Percentiles rank a stretch among this genome's conserved stretches.
Conservation (phyloP, 2,888 invertebrate species). For the Rotaria sp. region DNA sequence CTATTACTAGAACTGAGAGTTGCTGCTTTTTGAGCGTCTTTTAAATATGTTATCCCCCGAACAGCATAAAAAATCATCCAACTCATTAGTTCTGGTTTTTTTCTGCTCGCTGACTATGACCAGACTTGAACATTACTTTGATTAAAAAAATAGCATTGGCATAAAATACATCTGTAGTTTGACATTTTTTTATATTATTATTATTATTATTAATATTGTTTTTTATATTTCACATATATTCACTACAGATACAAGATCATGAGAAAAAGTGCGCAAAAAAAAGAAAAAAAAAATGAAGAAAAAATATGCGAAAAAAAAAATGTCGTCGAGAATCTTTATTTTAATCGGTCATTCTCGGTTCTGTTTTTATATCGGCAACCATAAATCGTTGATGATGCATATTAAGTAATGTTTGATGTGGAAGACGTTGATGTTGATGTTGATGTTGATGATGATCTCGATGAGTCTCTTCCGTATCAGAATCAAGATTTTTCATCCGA, state of each 20-base stretch:
- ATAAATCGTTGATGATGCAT: constrained; percentile 17
- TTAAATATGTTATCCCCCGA: neutral
- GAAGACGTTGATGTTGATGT: neutral
- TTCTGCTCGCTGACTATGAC: neutral
- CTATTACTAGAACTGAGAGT: neutral
- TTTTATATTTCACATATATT: neutral
- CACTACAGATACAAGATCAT: neutral
- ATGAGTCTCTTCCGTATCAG: neutral
- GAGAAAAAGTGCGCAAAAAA: neutral
- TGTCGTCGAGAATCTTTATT: constrained; percentile 10
- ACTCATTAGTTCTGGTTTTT: neutral
- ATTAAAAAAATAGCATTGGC: neutral
- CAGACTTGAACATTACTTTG: neutral
- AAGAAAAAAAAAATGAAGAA: neutral
- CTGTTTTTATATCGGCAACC: constrained; percentile 12
- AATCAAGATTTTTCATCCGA: neutral
- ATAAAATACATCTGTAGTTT: neutral
- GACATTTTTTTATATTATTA: neutral
- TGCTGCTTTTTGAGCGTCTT: neutral
- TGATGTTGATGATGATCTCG: neutral
- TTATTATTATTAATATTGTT: neutral
- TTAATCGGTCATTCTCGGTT: constrained; percentile 28
- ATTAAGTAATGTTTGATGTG: neutral
- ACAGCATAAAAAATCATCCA: neutral
- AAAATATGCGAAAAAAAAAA: constrained; percentile 5